Percentiles rank a stretch among this genome's conserved stretches.
phyloP scores from a whole-genome alignment of 2,113 vertebrate genomes.

The Lutjanus erythropterus region DNA sequence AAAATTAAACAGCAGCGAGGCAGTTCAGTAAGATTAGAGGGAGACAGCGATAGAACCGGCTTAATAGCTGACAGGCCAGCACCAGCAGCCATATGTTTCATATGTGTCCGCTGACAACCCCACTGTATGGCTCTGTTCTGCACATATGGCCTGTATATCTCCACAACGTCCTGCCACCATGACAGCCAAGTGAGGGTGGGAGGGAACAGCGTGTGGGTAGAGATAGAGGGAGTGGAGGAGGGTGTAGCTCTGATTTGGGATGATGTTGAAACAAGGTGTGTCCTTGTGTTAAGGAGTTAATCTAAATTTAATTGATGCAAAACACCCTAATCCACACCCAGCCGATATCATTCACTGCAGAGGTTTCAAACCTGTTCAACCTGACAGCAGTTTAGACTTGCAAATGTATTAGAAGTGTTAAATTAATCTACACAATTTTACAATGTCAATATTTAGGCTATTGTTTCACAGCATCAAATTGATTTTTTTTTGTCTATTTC shows the following conservation, averaged over 20 bases:
- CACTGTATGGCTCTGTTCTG: conserved; percentile 50
- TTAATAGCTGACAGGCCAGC: conserved; percentile 50
- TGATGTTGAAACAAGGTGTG: conserved; percentile 15
- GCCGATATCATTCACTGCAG: background rate
- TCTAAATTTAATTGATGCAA: background rate
- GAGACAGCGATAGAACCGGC: conserved; percentile 21
- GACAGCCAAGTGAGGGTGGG: conserved; percentile 6
- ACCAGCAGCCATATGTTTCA: conserved; percentile 66
- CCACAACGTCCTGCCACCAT: conserved; percentile 40
- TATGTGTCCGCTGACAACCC: conserved; percentile 42
- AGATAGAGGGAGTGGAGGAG: conserved; percentile 4
- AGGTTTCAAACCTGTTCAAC: background rate
- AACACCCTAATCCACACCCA: conserved; percentile 11
- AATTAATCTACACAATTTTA: too few relatives aligned
- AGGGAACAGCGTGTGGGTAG: background rate
- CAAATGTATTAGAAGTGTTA: too few relatives aligned
- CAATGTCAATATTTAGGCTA: background rate
- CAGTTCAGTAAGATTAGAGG: conserved; percentile 42
- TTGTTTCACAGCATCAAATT: background rate
- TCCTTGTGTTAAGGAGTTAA: background rate
- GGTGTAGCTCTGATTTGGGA: conserved; percentile 18
- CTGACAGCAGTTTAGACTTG: background rate
- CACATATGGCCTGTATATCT: conserved; percentile 38
- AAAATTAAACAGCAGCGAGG: conserved; percentile 25
- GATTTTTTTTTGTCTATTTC: background rate